These are phyloP conservation scores for Manis pentadactyla DNA, from an alignment of 2,797 vertebrate species.

Conservation along the genomic window DNA sequence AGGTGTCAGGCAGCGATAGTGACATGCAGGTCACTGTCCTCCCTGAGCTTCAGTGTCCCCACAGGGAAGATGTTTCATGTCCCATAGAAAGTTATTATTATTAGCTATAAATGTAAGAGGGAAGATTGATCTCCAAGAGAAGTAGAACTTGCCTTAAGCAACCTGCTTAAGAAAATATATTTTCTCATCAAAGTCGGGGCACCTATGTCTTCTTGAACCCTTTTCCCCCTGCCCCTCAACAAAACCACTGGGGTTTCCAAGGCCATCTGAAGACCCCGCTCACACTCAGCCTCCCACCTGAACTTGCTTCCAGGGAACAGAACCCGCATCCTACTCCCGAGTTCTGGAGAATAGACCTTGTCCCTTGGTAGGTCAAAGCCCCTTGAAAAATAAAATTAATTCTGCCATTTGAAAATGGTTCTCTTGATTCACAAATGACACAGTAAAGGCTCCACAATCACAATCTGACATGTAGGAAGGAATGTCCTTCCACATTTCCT, in stretches of 20 bases:
- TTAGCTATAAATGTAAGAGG: not conserved
- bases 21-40: not conserved
- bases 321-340: not conserved
- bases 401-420: not conserved
- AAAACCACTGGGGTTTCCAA: not conserved
- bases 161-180: not conserved
- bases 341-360: not conserved
- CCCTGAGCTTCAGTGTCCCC: not conserved
- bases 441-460: not conserved
- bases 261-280: not conserved
- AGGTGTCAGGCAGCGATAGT: not conserved
- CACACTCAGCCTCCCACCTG: not conserved
- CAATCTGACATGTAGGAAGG: not conserved
- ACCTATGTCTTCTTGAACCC: not conserved
- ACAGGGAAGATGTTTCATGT: not conserved
- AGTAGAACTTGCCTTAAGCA: not conserved
- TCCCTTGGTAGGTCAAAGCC: not conserved
- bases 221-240: not conserved
- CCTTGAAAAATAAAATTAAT: not conserved
- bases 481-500: not conserved
- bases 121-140: not conserved
- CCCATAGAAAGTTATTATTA: not conserved
- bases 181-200: not conserved
- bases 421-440: not conserved
- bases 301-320: not conserved